phyloP scores from a whole-genome alignment of 2,888 invertebrate species.

The Malthinus flaveolus region DNA sequence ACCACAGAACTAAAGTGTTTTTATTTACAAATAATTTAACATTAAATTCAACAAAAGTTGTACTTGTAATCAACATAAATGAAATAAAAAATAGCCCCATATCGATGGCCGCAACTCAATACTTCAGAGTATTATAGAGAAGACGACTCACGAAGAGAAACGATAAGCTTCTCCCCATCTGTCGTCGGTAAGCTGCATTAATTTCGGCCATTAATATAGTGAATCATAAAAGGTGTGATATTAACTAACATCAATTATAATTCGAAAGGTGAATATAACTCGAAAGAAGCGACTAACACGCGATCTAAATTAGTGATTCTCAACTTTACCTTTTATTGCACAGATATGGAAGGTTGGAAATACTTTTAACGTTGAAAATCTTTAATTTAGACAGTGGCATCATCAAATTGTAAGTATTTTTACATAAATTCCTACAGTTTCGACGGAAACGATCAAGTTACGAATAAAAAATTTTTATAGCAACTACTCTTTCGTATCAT shows the following conservation, averaged over 20 bases:
- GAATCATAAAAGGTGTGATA: too few species aligned
- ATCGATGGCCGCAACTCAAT: background rate
- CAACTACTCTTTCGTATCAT: slow-evolving; percentile 3
- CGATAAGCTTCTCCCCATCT: too few species aligned
- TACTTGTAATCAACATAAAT: background rate
- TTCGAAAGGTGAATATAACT: too few species aligned
- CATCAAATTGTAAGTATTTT: background rate
- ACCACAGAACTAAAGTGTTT: background rate
- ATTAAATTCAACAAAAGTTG: background rate
- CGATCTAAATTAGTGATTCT: too few species aligned
- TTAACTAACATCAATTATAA: too few species aligned
- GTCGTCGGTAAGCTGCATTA: too few species aligned
- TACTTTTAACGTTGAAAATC: background rate
- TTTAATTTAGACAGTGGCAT: background rate
- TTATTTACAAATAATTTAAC: background rate
- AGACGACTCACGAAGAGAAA: too few species aligned
- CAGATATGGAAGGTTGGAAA: too few species aligned
- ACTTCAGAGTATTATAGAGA: too few species aligned
- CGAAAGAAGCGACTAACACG: too few species aligned
- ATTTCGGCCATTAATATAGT: too few species aligned
- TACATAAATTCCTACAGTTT: background rate
- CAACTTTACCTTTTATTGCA: too few species aligned
- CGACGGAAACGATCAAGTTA: background rate
- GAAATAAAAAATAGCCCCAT: background rate
- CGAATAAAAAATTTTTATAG: slow-evolving; percentile 2